These are phyloP conservation scores for Chrysopa pallens DNA, from an alignment of 1,140 invertebrate species.

Conservation along the genomic window DNA sequence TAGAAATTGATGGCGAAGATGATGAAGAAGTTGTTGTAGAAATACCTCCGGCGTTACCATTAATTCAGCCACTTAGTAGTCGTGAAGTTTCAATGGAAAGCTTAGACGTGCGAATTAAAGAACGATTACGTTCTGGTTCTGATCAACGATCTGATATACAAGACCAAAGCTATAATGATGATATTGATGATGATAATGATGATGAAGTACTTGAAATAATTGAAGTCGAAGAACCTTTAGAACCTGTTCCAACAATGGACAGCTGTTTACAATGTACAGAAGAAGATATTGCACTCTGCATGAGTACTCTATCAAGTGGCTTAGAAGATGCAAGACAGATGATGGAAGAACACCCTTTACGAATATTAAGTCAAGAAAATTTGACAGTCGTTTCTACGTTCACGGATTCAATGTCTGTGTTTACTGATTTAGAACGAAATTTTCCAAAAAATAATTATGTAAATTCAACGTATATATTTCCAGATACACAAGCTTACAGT, in stretches of 20 bases:
- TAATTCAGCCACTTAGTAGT: constrained; percentile 55
- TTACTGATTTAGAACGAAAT: constrained; percentile 48
- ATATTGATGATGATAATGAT: constrained; percentile 26
- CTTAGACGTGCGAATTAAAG: constrained; percentile 45
- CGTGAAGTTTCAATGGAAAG: constrained; percentile 63
- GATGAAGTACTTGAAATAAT: constrained; percentile 67
- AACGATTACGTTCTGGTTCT: constrained; percentile 36
- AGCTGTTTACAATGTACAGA: constrained; percentile 75
- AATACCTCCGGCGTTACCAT: constrained; percentile 52
- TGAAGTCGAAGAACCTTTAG: constrained; percentile 59
- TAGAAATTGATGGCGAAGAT: constrained; percentile 45
- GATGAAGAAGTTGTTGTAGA: constrained; percentile 52
- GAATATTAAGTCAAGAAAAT: constrained; percentile 77
- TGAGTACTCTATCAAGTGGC: constrained; percentile 53
- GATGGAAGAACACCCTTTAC: constrained; percentile 59
- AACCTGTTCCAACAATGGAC: constrained; percentile 66
- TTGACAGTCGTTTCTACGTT: constrained; percentile 76
- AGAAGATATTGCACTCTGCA: constrained; percentile 76
- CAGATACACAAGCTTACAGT: constrained; percentile 6
- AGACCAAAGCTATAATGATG: constrained; percentile 12
- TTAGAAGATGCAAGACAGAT: constrained; percentile 46
- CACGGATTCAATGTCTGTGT: constrained; percentile 59
- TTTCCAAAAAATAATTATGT: constrained; percentile 21
- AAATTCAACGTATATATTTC: constrained; percentile 4
- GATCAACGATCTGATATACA: constrained; percentile 19